phyloP scores from a whole-genome alignment of 2,888 invertebrate species.

The Mesorhabditis sp. region DNA sequence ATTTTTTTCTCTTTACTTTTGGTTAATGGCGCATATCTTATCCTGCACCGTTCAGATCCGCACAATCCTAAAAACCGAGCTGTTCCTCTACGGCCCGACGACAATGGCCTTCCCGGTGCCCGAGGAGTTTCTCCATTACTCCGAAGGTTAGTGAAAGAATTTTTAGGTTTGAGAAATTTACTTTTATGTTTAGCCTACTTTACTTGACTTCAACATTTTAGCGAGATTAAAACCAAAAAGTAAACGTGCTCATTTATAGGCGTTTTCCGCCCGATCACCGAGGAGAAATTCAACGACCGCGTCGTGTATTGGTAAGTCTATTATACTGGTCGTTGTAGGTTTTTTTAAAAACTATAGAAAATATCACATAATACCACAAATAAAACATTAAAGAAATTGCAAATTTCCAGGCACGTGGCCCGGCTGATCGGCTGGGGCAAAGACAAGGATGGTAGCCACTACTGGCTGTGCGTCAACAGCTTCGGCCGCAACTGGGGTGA shows the following conservation, averaged over 20 bases:
- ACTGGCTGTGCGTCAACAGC: slow-evolving; percentile 54
- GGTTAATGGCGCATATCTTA: not conserved
- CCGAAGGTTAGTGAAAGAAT: slow-evolving; percentile 26
- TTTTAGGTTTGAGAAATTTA: not conserved
- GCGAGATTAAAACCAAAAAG: too few species aligned
- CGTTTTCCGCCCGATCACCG: slow-evolving; percentile 52
- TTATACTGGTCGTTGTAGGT: too few species aligned
- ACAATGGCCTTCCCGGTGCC: slow-evolving; percentile 57
- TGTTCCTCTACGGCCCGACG: slow-evolving; percentile 49
- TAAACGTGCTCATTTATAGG: too few species aligned
- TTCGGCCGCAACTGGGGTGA: slow-evolving; percentile 56
- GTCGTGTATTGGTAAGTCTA: slow-evolving; percentile 50
- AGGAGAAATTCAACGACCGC: slow-evolving; percentile 48
- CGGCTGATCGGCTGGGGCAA: slow-evolving; percentile 55
- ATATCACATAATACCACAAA: too few species aligned
- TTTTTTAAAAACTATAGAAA: too few species aligned
- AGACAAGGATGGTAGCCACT: slow-evolving; percentile 43
- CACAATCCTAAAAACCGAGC: slow-evolving; percentile 51
- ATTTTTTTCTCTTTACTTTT: not conserved
- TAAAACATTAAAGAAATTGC: too few species aligned
- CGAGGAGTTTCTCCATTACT: slow-evolving; percentile 55
- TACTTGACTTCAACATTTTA: too few species aligned
- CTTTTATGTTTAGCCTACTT: not conserved
- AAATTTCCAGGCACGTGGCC: slow-evolving; percentile 42
- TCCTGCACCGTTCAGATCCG: slow-evolving; percentile 30